Conservation (phyloP, 2,888 invertebrate genomes). For the Harmothoe impar region DNA sequence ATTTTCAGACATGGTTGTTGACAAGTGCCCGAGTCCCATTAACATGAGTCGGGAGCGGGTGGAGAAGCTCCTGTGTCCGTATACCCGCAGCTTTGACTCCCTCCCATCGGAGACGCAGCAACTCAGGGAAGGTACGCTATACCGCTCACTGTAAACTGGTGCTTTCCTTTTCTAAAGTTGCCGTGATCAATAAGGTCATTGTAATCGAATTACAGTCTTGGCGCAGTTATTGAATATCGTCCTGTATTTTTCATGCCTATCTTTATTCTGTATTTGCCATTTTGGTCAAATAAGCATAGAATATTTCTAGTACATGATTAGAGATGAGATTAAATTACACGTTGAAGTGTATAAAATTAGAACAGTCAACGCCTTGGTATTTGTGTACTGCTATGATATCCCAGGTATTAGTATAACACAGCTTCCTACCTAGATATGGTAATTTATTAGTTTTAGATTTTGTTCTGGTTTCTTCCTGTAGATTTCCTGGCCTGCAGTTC, state of each 20-base stretch:
- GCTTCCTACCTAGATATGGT: too few relatives aligned
- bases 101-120: conserved; percentile 88
- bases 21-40: conserved; percentile 92
- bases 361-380: too few relatives aligned
- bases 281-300: too few relatives aligned
- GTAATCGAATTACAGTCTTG: too few relatives aligned
- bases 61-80: conserved; percentile 91
- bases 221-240: too few relatives aligned
- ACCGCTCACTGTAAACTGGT: background rate
- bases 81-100: conserved; percentile 87
- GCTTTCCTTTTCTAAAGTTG: background rate
- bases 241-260: too few relatives aligned
- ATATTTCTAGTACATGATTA: too few relatives aligned
- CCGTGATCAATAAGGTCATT: background rate
- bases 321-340: too few relatives aligned
- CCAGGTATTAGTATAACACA: too few relatives aligned
- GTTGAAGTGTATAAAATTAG: too few relatives aligned
- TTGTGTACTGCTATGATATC: too few relatives aligned
- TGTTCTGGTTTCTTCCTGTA: conserved; percentile 67
- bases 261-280: too few relatives aligned
- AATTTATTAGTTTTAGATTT: background rate
- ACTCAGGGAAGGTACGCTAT: conserved; percentile 86
- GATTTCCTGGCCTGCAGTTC: conserved; percentile 87
- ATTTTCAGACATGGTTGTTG: conserved; percentile 88
- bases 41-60: conserved; percentile 90